Base-by-base conservation (phyloP, 2,888 invertebrate genomes). In the Polydrusus tereticollis region DNA sequence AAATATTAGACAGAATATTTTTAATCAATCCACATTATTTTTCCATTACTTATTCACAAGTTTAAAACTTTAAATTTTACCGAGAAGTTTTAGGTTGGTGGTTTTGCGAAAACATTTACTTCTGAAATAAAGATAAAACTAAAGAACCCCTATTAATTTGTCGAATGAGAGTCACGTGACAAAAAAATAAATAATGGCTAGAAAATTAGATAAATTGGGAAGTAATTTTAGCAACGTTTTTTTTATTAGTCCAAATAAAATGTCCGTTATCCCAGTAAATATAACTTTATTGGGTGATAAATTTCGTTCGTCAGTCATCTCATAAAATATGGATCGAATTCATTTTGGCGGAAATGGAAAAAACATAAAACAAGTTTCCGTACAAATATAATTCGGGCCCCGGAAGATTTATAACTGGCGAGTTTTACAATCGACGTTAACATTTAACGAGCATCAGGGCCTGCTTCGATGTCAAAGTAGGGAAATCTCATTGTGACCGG, bases 341-440 rank as follows among this genome's bases (percentile, higher is more conserved):
- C 77, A 79, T 80, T 81, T 78, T 65, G 66, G 77, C 74, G 76
- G 80, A 78, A 80, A 80, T 80, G 79, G 78, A 72, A 69, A 64
- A 65, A 73, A 69, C 73, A 73, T 81, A 82, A 82, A 82, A 82
- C 81, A 81, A 58, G 79, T 80, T 82, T 81, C 81, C 80, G 81
- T 80, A 82, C 83, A 83, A 82, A 83, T 83, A 84, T 84, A 84
- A 84, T 83, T 81, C 82, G 82, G 81, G 58, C 80, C 80, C n/a
- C 77, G 78, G 81, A 78, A 82, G 83, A 82, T 84, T 84, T 84
- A 84, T 83, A 83, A 84, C 82, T 80, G 83, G 80, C 82, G 81
- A 84, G 83, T 84, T 84, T 85, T 84, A 85, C 84, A 84, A 84
- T 84, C 84, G 83, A 79, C 83, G 81, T 84, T 84, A 84, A 84